Evolutionary conservation across 2,797 vertebrate species (phyloP).

Genomic region (Centroberyx gerrardi): DNA sequence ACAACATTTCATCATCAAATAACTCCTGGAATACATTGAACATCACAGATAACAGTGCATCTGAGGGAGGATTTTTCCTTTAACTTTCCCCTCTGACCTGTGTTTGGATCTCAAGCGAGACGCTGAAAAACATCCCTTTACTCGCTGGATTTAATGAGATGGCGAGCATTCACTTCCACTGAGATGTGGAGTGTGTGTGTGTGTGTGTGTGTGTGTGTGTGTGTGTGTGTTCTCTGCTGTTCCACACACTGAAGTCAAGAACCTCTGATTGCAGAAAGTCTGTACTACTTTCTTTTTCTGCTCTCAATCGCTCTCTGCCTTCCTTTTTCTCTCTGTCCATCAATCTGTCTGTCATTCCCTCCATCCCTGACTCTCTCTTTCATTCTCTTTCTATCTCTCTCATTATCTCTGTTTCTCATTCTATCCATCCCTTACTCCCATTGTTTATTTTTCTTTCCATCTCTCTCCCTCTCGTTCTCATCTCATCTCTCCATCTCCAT

Average conservation of each 20-base stretch:
- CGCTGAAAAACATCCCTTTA: background rate
- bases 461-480: background rate
- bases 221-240: background rate
- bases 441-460: background rate
- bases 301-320: background rate
- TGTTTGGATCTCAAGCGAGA: too few species aligned
- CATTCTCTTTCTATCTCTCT: background rate
- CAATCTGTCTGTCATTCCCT: background rate
- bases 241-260: background rate
- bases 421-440: background rate
- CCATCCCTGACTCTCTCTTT: background rate
- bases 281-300: background rate
- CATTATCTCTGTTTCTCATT: background rate
- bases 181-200: too few species aligned
- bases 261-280: constrained; percentile 4
- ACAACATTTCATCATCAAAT: too few species aligned
- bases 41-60: too few species aligned
- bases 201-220: constrained; percentile 2
- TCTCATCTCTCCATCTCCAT: background rate
- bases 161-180: background rate
- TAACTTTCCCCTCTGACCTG: too few species aligned
- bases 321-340: constrained; percentile 13
- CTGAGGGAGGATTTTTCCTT: background rate
- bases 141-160: constrained; percentile 4
- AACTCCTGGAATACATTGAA: too few species aligned